These are phyloP conservation scores for Oreortyx pictus DNA, from an alignment of 2,797 vertebrate genomes.

Conservation along the genomic window DNA sequence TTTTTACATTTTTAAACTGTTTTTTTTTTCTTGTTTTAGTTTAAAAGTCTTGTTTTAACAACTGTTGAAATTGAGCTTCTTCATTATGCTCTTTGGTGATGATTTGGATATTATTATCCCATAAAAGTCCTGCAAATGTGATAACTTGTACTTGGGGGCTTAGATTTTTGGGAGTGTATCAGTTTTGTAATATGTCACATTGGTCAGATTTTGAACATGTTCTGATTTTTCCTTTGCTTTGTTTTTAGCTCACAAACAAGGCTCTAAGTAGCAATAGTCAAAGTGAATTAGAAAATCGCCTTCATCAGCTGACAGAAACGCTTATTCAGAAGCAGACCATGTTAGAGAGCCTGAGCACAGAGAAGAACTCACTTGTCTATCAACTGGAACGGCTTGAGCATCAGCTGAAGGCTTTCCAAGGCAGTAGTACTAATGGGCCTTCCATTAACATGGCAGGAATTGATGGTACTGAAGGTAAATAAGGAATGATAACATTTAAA, in stretches of 20 bases:
- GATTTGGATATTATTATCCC: not conserved
- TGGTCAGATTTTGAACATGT: not conserved
- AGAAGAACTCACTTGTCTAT: conserved; percentile 95
- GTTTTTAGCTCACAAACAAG: conserved; percentile 94
- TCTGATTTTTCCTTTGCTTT: not conserved
- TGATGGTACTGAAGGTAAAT: conserved; percentile 87
- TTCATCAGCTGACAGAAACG: conserved; percentile 97
- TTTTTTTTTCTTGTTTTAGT: too few relatives aligned
- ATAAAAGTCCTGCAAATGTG: not conserved
- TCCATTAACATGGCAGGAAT: conserved; percentile 90
- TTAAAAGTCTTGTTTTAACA: not conserved
- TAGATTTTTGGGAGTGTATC: not conserved
- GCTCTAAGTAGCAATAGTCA: conserved; percentile 92
- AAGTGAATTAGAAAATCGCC: conserved; percentile 91
- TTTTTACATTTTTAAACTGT: not conserved
- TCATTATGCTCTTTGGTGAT: not conserved
- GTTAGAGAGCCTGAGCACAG: conserved; percentile 96
- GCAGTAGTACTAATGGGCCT: conserved; percentile 81
- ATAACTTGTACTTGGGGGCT: not conserved
- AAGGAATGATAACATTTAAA: not conserved
- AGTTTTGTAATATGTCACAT: not conserved
- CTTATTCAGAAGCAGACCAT: conserved; percentile 99
- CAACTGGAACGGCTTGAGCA: conserved; percentile 94
- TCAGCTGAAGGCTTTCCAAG: conserved; percentile 88
- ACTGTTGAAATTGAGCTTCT: not conserved